Evolutionary conservation across 2,888 invertebrate genomes (phyloP), one percentile per base, ranked within the genome.

Genomic region (Epinotia bilunana): DNA sequence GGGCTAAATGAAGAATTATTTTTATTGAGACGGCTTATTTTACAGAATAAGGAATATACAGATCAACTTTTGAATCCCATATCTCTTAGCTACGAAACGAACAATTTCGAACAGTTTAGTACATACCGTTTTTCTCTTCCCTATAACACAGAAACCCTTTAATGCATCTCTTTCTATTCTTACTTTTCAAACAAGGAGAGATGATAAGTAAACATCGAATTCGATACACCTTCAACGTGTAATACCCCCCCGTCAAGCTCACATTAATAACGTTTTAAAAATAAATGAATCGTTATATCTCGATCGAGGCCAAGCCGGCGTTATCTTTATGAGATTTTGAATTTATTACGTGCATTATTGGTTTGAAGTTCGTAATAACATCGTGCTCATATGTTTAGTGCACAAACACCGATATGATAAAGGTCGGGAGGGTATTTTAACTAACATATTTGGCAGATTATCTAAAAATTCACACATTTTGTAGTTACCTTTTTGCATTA

Each of bases 281-380:
- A 65, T 65, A 65, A 65, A 65, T 55, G 33, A 65, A 55, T 65
- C 65, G 65, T 33, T 53, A 65, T 53, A 55, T 65, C 65, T 33
- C 53, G 65, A 65, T 33, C 53, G 53, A 6, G 65, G 65, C n/a
- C 65, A 33, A 65, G 65, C 33, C 18, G 5, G 33, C 65, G 64
- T 49, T 53, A 65, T 65, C 65, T 65, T 65, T 65, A 65, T 53
- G 53, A n/a, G 49, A 53, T 18, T 65, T 53, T 11, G 18, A 16
- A 65, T 65, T 65, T 65, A 65, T 28, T 53, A 28, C 33, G n/a
- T 18, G 65, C 12, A 53, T 65, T 65, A 65, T 65, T 53, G 33
- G 53, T 65, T 65, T 33, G 53, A n/a, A 23, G 28, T 53, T 23
- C 49, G 49, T 64, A 64, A 64, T 49, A 23, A 64, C n/a, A 46